phyloP scores from a whole-genome alignment of 1,140 invertebrate species.

The Ericerus pela region DNA sequence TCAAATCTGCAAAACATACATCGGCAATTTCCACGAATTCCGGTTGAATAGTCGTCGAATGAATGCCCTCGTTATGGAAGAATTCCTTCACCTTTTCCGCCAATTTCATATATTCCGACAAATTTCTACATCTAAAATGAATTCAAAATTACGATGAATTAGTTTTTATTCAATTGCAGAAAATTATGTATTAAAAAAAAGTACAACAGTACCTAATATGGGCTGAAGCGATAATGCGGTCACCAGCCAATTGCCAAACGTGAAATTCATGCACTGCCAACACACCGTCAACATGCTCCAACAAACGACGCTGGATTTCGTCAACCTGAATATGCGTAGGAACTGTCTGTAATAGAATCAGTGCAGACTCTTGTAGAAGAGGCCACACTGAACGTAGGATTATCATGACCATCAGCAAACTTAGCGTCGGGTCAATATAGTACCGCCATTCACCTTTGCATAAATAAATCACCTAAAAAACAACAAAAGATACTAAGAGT shows the following conservation, averaged over 20 bases:
- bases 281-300: conserved; percentile 76
- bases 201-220: conserved; percentile 54
- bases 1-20: conserved; percentile 22
- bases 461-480: conserved; percentile 53
- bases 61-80: conserved; percentile 84
- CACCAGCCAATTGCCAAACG: conserved; percentile 83
- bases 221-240: conserved; percentile 82
- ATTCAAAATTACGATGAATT: conserved; percentile 2
- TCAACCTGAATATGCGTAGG: conserved; percentile 86
- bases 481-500: neutral
- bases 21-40: conserved; percentile 66
- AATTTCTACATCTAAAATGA: conserved; percentile 55
- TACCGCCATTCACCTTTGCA: conserved; percentile 65
- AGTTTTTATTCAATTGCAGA: neutral
- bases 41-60: conserved; percentile 84
- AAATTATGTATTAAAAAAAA: neutral
- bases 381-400: conserved; percentile 77
- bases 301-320: conserved; percentile 65
- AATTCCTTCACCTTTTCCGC: conserved; percentile 89
- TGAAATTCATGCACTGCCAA: conserved; percentile 87
- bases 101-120: conserved; percentile 81
- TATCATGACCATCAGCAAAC: conserved; percentile 61
- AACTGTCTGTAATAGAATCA: conserved; percentile 81
- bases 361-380: conserved; percentile 65
- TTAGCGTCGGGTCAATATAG: conserved; percentile 89